phyloP scores from a whole-genome alignment of 2,888 invertebrate genomes.

The Apamea epomidion region DNA sequence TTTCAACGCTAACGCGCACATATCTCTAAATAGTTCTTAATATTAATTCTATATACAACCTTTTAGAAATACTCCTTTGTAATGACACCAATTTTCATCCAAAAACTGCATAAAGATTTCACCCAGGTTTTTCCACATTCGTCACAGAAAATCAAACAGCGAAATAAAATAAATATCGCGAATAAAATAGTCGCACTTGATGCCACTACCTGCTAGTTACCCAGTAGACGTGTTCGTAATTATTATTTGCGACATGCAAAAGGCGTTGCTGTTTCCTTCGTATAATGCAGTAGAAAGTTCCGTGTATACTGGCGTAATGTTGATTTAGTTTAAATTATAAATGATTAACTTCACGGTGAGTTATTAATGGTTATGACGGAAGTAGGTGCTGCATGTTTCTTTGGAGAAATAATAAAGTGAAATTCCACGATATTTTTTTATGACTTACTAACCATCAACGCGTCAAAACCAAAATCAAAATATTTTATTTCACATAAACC shows the following conservation, averaged over 20 bases:
- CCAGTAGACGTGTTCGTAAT: constrained; percentile 42
- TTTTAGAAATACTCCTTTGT: background rate
- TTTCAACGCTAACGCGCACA: too few species aligned
- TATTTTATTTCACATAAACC: too few species aligned
- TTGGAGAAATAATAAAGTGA: background rate
- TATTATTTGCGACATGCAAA: constrained; percentile 74
- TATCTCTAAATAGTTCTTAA: background rate
- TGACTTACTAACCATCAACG: background rate
- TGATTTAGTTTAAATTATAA: constrained; percentile 16
- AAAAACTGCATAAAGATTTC: background rate
- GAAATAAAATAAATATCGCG: background rate
- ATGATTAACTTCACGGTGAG: constrained; percentile 8
- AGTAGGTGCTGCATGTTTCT: background rate
- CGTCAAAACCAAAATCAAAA: too few species aligned
- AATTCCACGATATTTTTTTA: background rate
- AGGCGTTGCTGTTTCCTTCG: constrained; percentile 70
- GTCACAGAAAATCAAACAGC: background rate
- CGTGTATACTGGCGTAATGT: constrained; percentile 17
- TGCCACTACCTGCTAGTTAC: background rate
- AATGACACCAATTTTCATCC: background rate
- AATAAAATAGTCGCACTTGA: constrained; percentile 10
- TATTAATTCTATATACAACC: background rate
- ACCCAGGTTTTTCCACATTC: background rate
- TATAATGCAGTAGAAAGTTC: constrained; percentile 30
- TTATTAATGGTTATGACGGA: background rate